Evolutionary conservation across 2,797 vertebrate genomes (phyloP), one percentile per base, ranked within the genome.

Genomic region (Acanthurus tractus): DNA sequence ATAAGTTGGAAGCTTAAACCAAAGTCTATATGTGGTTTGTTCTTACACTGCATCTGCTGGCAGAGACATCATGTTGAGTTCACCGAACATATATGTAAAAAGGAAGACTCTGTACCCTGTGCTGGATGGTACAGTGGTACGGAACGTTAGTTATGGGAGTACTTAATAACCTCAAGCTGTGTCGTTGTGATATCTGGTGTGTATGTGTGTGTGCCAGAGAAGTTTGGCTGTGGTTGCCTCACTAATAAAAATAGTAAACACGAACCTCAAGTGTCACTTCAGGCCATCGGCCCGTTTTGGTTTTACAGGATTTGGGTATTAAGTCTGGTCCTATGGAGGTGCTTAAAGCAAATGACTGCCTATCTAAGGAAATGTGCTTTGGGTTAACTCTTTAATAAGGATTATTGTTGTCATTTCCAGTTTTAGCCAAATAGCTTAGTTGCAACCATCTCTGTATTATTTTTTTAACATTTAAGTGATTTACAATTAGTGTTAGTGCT

Each of bases 201-300:
- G 13, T 62, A 25, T 70, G 7, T 44, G 15, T 55, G 23, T 63
- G 18, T 14, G 67, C 61, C 71, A 76, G 23, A 64, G 53, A 70
- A 77, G 55, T 54, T 70, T 81, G 71, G 76, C 74, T 38, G 40
- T 45, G 53, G 46, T 61, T 46, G 42, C 40, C 54, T 56, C 23
- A 67, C 7, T 38, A 70, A 64, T 75, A 78, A 69, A 85, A 78
- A 20, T 18, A 52, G 38, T 54, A 65, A 74, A 55, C 45, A 57
- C 49, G 25, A 77, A 48, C 72, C 17, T 44, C 6, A 1, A 42
- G 18, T 22, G 34, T 53, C 9, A 9, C n/a, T 61, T 34, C 58
- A 25, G 36, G 25, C 48, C 38, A 14, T 20, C 11, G n/a, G 12
- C 13, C 11, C 15, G 14, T 18, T 65, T 20, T 14, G 10, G 44